Evolutionary conservation across 2,113 vertebrate genomes (phyloP).

Genomic region (Bubo bubo): DNA sequence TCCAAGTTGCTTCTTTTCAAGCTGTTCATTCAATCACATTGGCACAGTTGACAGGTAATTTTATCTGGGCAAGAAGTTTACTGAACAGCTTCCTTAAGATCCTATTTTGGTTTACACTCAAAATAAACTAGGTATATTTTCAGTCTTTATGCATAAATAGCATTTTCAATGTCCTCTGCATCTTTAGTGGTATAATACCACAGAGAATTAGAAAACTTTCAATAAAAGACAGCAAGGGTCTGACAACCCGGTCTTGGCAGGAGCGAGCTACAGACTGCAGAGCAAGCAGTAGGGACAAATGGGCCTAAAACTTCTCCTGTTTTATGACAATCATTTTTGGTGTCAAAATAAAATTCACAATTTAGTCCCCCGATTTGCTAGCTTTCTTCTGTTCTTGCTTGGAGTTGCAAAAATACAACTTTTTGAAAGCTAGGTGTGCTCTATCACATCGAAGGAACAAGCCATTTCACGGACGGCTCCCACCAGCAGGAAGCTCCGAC

Average conservation of each 20-base stretch:
- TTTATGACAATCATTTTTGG: accelerated
- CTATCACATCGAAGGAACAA: accelerated
- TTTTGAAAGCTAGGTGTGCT: too few species aligned
- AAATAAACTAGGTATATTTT: neutral
- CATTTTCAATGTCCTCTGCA: neutral
- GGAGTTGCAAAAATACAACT: neutral
- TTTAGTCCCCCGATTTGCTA: neutral
- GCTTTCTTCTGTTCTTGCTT: neutral
- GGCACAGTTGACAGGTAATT: too few species aligned
- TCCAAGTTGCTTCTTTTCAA: neutral
- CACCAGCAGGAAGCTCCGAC: neutral
- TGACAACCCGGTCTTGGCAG: accelerated
- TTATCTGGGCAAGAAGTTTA: neutral
- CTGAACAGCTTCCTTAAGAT: neutral
- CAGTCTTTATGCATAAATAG: too few species aligned
- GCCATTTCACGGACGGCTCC: neutral
- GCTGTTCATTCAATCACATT: accelerated
- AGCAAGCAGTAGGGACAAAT: accelerated
- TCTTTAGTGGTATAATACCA: neutral
- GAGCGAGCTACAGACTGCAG: too few species aligned
- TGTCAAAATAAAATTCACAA: neutral
- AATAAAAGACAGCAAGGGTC: neutral
- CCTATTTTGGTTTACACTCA: neutral
- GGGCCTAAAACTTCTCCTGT: accelerated
- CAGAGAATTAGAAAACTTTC: accelerated